A percentile compares a stretch with the other conserved stretches of the same genome.
Evolutionary conservation across 2,113 vertebrate species (phyloP).

Genomic region (rat (Rattus norvegicus)): DNA sequence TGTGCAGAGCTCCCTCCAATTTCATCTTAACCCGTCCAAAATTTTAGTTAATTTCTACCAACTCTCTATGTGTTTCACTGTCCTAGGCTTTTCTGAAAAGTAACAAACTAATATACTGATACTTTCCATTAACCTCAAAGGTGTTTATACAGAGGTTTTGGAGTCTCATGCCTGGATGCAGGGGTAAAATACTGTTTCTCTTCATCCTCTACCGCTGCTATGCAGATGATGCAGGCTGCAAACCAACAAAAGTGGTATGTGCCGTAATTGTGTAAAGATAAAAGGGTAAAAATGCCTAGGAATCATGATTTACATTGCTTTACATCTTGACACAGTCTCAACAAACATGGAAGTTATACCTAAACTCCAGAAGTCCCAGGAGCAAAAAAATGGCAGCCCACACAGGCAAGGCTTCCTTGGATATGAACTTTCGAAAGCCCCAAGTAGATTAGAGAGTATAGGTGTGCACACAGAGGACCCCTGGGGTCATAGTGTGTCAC

Average conservation of each 20-base stretch:
- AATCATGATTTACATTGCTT: not conserved
- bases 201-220: not conserved
- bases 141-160: not conserved
- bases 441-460: not conserved
- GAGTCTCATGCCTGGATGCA: not conserved
- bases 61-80: not conserved
- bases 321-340: not conserved
- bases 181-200: not conserved
- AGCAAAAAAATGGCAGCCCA: not conserved
- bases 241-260: not conserved
- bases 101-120: not conserved
- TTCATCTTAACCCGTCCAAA: not conserved
- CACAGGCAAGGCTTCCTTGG: not conserved
- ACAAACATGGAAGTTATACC: not conserved
- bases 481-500: slow-evolving; percentile 48
- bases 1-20: not conserved
- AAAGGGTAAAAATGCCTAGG: not conserved
- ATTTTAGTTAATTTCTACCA: not conserved
- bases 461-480: not conserved
- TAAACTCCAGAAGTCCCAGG: not conserved
- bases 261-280: not conserved
- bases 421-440: not conserved
- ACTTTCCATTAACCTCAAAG: not conserved
- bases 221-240: not conserved
- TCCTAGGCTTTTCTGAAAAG: slow-evolving; percentile 3